A percentile compares a stretch with the other conserved stretches of the same genome.
phyloP scores from a whole-genome alignment of 2,113 vertebrate species.

The Planiliza haematocheilus region DNA sequence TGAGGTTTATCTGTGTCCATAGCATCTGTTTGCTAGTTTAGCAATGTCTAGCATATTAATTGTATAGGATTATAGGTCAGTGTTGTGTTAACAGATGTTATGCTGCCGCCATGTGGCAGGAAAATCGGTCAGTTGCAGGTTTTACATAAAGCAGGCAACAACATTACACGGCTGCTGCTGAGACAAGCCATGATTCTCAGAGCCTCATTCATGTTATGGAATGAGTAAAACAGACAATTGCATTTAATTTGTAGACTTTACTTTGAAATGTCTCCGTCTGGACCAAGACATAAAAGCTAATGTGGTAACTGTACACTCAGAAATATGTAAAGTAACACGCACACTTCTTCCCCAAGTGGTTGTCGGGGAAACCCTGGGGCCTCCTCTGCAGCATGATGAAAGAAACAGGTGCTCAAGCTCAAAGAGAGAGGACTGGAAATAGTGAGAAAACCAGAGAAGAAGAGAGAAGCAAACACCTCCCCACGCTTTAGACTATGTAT shows the following conservation, averaged over 20 bases:
- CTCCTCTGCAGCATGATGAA: constrained; percentile 47
- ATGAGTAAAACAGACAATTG: neutral
- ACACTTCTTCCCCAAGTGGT: constrained; percentile 1
- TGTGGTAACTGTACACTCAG: neutral
- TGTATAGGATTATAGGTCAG: neutral
- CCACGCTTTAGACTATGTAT: constrained; percentile 9
- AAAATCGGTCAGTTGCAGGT: neutral
- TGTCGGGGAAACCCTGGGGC: constrained; percentile 42
- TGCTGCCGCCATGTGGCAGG: neutral
- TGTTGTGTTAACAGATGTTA: neutral
- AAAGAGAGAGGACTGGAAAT: constrained; percentile 11
- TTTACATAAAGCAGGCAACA: neutral
- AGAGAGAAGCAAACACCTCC: constrained; percentile 46
- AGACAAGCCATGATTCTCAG: neutral
- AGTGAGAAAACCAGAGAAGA: constrained; percentile 23
- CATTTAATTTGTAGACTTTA: neutral
- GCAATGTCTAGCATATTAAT: neutral
- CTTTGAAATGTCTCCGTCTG: neutral
- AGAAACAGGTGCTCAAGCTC: constrained; percentile 64
- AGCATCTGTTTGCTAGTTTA: too few species aligned
- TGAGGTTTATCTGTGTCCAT: too few species aligned
- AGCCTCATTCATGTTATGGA: neutral
- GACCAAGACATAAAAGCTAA: constrained; percentile 1
- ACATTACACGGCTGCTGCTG: constrained; percentile 2
- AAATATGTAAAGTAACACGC: constrained; percentile 14